Conservation (phyloP, 2,888 invertebrate genomes). For the Hirtodrosophila histrioides region DNA sequence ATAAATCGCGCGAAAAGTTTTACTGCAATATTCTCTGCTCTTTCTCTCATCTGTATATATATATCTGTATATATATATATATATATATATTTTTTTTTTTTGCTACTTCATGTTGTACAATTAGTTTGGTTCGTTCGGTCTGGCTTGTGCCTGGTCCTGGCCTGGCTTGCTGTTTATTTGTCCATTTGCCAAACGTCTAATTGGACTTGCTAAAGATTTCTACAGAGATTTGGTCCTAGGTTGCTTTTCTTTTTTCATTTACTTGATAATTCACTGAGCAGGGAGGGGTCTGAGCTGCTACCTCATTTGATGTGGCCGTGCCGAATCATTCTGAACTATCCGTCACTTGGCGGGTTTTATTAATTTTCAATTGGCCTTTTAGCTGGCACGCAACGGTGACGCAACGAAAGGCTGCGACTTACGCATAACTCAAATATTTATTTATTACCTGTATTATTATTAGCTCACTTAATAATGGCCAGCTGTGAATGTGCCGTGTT, state of each 20-base stretch:
- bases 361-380: constrained; percentile 55
- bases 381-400: constrained; percentile 37
- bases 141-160: constrained; percentile 22
- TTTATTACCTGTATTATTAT: constrained; percentile 18
- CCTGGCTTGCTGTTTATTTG: constrained; percentile 58
- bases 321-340: constrained; percentile 24
- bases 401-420: constrained; percentile 5
- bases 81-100: constrained; percentile 44
- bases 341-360: constrained; percentile 46
- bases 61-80: constrained; percentile 22
- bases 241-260: constrained; percentile 26
- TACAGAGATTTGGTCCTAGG: constrained; percentile 68
- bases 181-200: constrained; percentile 78
- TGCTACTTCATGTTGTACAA: constrained; percentile 75
- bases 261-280: constrained; percentile 47
- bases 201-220: constrained; percentile 79
- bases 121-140: constrained; percentile 64
- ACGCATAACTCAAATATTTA: constrained; percentile 29
- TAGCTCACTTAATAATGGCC: constrained; percentile 18
- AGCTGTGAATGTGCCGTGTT: constrained; percentile 20
- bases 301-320: constrained; percentile 16
- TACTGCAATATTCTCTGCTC: constrained; percentile 58
- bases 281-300: neutral
- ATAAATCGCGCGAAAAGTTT: constrained; percentile 50
- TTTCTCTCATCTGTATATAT: constrained; percentile 16